These are phyloP conservation scores for Okapia johnstoni DNA, from an alignment of 2,113 vertebrate species.

Conservation along the genomic window DNA sequence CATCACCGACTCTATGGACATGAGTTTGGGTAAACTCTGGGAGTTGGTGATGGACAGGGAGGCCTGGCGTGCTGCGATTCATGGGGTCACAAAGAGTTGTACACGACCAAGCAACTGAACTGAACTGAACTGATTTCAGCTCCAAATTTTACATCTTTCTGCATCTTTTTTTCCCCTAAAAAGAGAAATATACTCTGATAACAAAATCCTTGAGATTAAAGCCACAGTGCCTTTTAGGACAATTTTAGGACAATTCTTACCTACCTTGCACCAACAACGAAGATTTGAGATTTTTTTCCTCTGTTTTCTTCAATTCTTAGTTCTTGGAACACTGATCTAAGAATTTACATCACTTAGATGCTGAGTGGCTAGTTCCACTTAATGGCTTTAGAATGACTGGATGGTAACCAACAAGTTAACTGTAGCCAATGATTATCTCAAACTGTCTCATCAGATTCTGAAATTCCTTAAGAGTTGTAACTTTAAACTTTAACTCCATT, in stretches of 20 bases:
- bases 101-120: too few species aligned
- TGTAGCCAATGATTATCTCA: background rate
- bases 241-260: background rate
- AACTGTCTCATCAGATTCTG: background rate
- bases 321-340: background rate
- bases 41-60: too few species aligned
- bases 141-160: background rate
- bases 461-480: background rate
- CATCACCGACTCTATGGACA: too few species aligned
- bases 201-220: conserved; percentile 14
- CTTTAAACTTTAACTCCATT: background rate
- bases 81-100: too few species aligned
- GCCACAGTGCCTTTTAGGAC: background rate
- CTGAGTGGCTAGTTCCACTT: background rate
- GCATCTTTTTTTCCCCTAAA: background rate
- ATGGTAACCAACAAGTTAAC: background rate
- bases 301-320: background rate
- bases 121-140: background rate
- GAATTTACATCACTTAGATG: background rate
- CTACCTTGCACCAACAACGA: background rate
- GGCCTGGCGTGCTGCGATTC: too few species aligned
- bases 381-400: background rate
- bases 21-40: too few species aligned
- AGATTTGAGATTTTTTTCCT: background rate
- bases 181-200: background rate